Evolutionary conservation across 2,113 vertebrate species (phyloP).

Genomic region (Poeciliopsis turrubarensis): DNA sequence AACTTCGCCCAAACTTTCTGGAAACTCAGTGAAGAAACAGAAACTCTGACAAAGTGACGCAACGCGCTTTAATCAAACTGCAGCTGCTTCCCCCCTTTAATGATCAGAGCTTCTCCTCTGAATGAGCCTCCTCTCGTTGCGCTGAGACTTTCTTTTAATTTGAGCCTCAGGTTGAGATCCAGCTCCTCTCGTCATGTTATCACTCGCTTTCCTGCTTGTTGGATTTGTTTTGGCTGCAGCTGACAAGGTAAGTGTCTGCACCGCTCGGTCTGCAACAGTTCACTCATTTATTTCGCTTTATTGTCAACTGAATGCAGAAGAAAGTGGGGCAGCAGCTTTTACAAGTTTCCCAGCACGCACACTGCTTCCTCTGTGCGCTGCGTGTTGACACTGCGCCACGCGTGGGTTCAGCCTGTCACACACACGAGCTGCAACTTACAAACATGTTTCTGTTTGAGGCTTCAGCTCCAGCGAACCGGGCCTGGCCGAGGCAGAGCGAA

Average conservation of each 20-base stretch:
- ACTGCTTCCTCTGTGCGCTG: constrained; percentile 43
- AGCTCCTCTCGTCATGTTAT: constrained; percentile 82
- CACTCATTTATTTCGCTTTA: background rate
- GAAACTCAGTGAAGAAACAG: constrained; percentile 43
- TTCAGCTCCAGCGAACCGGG: background rate
- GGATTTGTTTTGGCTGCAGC: constrained; percentile 85
- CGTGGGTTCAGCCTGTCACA: constrained; percentile 41
- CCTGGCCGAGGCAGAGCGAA: background rate
- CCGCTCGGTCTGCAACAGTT: background rate
- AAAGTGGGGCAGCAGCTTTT: background rate
- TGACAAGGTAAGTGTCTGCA: constrained; percentile 78
- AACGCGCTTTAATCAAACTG: constrained; percentile 44
- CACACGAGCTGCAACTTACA: constrained; percentile 20
- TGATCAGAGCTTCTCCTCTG: constrained; percentile 9
- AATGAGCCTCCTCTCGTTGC: constrained; percentile 54
- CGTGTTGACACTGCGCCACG: constrained; percentile 53
- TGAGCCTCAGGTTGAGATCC: constrained; percentile 42
- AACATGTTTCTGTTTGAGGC: constrained; percentile 26
- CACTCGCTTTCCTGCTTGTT: constrained; percentile 82
- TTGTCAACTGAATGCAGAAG: background rate
- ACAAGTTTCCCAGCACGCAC: constrained; percentile 1
- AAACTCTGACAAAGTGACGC: constrained; percentile 68
- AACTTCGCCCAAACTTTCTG: constrained; percentile 55
- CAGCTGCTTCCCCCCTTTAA: constrained; percentile 4
- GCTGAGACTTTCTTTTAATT: constrained; percentile 8